A percentile compares a stretch with the other conserved stretches of the same genome.
Evolutionary conservation across 2,888 invertebrate genomes (phyloP).

Genomic region (Mythimna impura): DNA sequence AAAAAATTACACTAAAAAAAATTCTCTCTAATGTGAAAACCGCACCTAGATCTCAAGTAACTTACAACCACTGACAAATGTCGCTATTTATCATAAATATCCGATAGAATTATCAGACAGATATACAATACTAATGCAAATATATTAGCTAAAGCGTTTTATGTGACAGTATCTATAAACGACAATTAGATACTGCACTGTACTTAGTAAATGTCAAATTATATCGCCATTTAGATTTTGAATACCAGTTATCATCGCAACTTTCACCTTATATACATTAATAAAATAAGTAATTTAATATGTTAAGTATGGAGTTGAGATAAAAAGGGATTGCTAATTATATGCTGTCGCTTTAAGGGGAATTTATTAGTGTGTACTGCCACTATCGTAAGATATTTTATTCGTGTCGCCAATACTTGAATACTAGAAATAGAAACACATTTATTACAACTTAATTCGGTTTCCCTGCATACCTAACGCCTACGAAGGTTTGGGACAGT

Average conservation of each 20-base stretch:
- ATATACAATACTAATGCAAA: constrained; percentile 39
- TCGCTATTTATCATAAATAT: constrained; percentile 40
- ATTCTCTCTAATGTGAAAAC: background rate
- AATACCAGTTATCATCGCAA: constrained; percentile 7
- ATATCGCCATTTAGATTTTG: constrained; percentile 42
- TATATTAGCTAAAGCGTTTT: constrained; percentile 41
- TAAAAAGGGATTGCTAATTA: constrained; percentile 6
- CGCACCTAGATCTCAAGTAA: background rate
- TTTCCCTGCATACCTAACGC: constrained; percentile 15
- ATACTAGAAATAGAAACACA: constrained; percentile 2
- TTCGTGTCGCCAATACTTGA: constrained; percentile 3
- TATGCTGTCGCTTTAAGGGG: background rate
- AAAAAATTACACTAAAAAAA: background rate
- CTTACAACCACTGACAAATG: constrained; percentile 26
- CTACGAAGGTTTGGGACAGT: background rate
- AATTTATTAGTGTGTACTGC: constrained; percentile 26
- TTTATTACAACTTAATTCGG: constrained; percentile 17
- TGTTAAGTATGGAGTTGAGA: constrained; percentile 13
- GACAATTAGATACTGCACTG: constrained; percentile 30
- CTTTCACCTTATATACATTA: constrained; percentile 35
- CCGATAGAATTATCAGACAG: constrained; percentile 34
- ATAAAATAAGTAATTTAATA: constrained; percentile 16
- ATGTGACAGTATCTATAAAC: constrained; percentile 43
- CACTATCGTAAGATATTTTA: constrained; percentile 18
- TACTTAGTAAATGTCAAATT: constrained; percentile 46